Conservation (phyloP, 2,888 invertebrate genomes). For the Rotaria macrura region DNA sequence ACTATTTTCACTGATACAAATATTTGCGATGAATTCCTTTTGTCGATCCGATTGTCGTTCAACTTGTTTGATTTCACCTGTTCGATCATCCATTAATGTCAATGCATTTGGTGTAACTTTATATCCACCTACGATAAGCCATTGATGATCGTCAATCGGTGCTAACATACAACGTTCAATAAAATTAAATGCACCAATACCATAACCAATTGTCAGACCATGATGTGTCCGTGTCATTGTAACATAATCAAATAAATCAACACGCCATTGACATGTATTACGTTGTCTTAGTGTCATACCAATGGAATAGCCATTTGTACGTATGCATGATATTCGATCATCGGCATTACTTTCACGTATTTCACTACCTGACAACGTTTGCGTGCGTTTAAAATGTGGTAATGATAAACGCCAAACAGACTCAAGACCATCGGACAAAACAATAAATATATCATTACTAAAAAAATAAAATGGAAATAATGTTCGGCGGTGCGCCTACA, state of each 20-base stretch:
- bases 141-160: background rate
- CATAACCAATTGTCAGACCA: background rate
- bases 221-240: background rate
- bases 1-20: background rate
- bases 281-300: background rate
- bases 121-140: background rate
- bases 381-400: background rate
- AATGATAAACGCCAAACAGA: conserved; percentile 1
- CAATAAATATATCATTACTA: background rate
- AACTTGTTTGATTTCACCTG: background rate
- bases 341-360: background rate
- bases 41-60: background rate
- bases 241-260: background rate
- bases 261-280: background rate
- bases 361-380: background rate
- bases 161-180: background rate
- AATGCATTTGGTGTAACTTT: background rate
- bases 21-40: background rate
- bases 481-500: no score
- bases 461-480: background rate
- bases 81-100: conserved; percentile 4
- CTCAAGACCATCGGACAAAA: background rate
- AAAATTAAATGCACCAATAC: background rate
- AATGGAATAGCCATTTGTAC: background rate
- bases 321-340: background rate